Conservation (phyloP, 2,797 vertebrate genomes). For the Mus minutoides region DNA sequence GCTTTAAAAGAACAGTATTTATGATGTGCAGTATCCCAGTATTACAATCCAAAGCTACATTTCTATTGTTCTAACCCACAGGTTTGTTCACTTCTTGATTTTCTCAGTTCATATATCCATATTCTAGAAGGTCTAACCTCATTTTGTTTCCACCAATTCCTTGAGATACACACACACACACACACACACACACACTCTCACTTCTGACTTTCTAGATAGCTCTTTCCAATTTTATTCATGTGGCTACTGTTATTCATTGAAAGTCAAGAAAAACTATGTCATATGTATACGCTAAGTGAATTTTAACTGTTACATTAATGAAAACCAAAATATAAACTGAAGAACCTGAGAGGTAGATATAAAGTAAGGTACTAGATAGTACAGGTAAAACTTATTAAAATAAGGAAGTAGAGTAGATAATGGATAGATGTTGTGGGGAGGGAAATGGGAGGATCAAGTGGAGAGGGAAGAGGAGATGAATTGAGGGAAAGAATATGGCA, state of each 20-base stretch:
- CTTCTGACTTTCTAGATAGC: neutral
- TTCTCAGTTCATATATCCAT: neutral
- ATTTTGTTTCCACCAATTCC: neutral
- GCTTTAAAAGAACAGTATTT: neutral
- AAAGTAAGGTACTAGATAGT: neutral
- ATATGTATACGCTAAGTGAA: neutral
- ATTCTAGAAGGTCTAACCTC: neutral
- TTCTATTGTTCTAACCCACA: neutral
- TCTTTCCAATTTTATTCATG: neutral
- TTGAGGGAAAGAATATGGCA: neutral
- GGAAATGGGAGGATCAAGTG: neutral
- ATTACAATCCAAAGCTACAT: neutral
- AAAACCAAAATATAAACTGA: neutral
- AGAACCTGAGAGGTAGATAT: neutral
- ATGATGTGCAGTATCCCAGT: neutral
- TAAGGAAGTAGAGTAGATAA: neutral
- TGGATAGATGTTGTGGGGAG: neutral
- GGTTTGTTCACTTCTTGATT: neutral
- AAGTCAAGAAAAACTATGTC: neutral
- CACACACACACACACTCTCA: neutral
- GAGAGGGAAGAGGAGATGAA: rapidly evolving
- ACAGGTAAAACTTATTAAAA: neutral
- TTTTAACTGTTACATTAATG: neutral
- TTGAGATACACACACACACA: neutral
- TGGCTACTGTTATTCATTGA: neutral